phyloP scores from a whole-genome alignment of 2,797 vertebrate species.

The Euphonia xanthogaster region DNA sequence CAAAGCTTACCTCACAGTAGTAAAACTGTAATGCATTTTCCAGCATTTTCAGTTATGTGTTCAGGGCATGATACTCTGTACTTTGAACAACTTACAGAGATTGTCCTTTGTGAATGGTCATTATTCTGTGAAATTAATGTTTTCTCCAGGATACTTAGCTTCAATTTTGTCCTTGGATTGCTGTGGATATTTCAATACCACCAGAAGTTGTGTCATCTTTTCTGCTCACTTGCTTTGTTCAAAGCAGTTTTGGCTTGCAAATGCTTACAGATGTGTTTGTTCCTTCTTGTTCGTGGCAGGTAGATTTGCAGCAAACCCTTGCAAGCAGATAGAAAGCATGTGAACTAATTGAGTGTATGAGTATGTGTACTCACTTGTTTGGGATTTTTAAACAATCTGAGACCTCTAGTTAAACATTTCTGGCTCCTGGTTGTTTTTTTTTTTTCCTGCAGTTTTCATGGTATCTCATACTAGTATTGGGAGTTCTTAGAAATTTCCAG shows the following conservation, averaged over 20 bases:
- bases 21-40: slow-evolving; percentile 50
- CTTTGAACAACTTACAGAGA: not conserved
- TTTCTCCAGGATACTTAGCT: not conserved
- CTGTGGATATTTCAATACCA: not conserved
- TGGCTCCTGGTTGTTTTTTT: not conserved
- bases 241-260: slow-evolving; percentile 4
- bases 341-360: not conserved
- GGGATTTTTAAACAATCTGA: not conserved
- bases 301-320: slow-evolving; percentile 4
- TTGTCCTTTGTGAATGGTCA: not conserved
- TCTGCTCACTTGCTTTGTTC: not conserved
- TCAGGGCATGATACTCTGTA: not conserved
- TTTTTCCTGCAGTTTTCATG: not conserved
- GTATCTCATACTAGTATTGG: not conserved
- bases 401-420: not conserved
- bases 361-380: not conserved
- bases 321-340: not conserved
- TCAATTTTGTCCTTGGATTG: not conserved
- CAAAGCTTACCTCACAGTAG: slow-evolving; percentile 13
- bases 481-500: not conserved
- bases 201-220: not conserved
- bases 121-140: not conserved
- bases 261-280: not conserved
- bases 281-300: not conserved
- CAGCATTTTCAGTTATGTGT: slow-evolving; percentile 1